Conservation (phyloP, 2,888 invertebrate genomes). For the Tetrapedia diversipes region DNA sequence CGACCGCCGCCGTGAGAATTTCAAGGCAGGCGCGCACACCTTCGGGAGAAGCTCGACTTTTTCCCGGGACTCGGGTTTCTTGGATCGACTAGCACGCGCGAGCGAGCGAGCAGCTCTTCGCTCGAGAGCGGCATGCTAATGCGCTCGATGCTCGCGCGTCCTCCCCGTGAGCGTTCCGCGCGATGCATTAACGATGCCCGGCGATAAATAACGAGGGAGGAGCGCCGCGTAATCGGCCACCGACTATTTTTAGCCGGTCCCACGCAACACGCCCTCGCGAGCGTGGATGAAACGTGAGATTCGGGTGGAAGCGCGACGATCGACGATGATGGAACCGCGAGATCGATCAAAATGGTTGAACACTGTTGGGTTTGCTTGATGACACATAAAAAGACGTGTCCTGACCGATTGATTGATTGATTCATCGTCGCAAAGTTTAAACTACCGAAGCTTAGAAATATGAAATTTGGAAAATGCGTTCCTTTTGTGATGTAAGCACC, state of each 20-base stretch:
- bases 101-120: too few relatives aligned
- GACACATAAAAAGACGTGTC: too few relatives aligned
- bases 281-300: too few relatives aligned
- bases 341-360: too few relatives aligned
- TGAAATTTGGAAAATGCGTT: too few relatives aligned
- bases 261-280: slow-evolving; percentile 6
- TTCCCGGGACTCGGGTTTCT: slow-evolving; percentile 64
- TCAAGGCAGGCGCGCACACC: slow-evolving; percentile 58
- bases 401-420: too few relatives aligned
- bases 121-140: slow-evolving; percentile 66
- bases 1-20: slow-evolving; percentile 68
- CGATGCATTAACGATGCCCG: slow-evolving; percentile 59
- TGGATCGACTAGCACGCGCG: slow-evolving; percentile 45
- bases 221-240: slow-evolving; percentile 36
- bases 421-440: too few relatives aligned
- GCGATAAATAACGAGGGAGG: slow-evolving; percentile 55
- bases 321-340: too few relatives aligned
- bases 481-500: too few relatives aligned
- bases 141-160: slow-evolving; percentile 57
- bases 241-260: slow-evolving; percentile 44
- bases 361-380: too few relatives aligned
- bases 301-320: too few relatives aligned
- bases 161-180: slow-evolving; percentile 53
- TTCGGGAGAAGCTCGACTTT: slow-evolving; percentile 66
- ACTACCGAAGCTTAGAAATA: too few relatives aligned